Conservation (phyloP, 2,888 invertebrate species). For the Gandaritis pyraliata region DNA sequence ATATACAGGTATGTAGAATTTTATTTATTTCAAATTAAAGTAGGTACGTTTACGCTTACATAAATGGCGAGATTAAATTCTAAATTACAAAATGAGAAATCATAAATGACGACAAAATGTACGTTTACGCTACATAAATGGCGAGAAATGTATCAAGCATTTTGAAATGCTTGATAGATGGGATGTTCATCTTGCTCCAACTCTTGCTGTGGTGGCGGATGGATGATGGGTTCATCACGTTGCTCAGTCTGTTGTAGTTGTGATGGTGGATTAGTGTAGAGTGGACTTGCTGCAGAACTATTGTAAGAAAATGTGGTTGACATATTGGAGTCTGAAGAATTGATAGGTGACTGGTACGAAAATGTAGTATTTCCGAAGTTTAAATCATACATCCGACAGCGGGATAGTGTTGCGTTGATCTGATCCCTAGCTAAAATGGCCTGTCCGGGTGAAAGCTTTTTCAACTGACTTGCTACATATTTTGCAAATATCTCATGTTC, state of each 20-base stretch:
- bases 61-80: constrained; percentile 32
- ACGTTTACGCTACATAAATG: constrained; percentile 34
- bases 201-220: constrained; percentile 30
- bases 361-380: constrained; percentile 35
- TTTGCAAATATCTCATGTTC: constrained; percentile 32
- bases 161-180: constrained; percentile 16
- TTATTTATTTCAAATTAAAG: constrained; percentile 20
- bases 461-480: constrained; percentile 34
- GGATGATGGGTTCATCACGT: constrained; percentile 28
- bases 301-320: constrained; percentile 27
- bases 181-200: constrained; percentile 21
- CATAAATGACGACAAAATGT: constrained; percentile 31
- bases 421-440: constrained; percentile 32
- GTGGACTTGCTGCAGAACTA: constrained; percentile 34
- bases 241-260: too few relatives aligned
- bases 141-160: constrained; percentile 24
- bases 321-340: constrained; percentile 31
- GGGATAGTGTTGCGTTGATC: constrained; percentile 29
- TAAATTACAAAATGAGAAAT: constrained; percentile 32
- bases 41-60: constrained; percentile 31
- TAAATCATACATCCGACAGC: constrained; percentile 28
- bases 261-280: too few relatives aligned
- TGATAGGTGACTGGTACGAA: constrained; percentile 33
- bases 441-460: constrained; percentile 30
- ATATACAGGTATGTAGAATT: too few relatives aligned